A percentile compares a stretch with the other conserved stretches of the same genome.
These are phyloP conservation scores for Stomorhina lunata DNA, from an alignment of 2,888 invertebrate genomes.

Conservation along the genomic window DNA sequence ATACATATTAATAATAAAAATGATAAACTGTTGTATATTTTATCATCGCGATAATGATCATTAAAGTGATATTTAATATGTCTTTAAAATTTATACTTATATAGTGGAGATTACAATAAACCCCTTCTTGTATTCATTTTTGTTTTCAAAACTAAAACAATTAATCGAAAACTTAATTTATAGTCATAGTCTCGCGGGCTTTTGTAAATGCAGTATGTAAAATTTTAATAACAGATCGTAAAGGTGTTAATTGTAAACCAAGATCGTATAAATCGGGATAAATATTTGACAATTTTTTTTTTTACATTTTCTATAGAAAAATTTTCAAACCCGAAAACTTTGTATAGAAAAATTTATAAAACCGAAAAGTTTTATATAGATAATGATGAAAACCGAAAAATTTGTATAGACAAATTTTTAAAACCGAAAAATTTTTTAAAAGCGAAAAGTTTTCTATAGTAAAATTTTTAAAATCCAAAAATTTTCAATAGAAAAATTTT, in stretches of 20 bases:
- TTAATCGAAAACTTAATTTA: constrained; percentile 39
- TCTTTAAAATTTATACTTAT: constrained; percentile 20
- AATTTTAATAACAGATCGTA: constrained; percentile 22
- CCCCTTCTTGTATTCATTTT: constrained; percentile 18
- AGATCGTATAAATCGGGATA: background rate
- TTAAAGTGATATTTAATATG: constrained; percentile 62
- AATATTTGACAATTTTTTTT: no score
- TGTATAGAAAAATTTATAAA: no score
- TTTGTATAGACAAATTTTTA: no score
- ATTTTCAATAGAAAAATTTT: no score
- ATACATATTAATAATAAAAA: constrained; percentile 47
- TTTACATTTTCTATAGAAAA: no score
- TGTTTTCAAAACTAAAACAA: constrained; percentile 20
- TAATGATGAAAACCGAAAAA: no score
- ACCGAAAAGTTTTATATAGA: no score
- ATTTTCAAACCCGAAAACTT: no score
- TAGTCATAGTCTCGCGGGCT: constrained; percentile 52
- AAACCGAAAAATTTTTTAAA: no score
- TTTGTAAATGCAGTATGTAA: constrained; percentile 25
- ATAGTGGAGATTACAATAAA: constrained; percentile 38
- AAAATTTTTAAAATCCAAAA: no score
- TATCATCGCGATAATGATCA: constrained; percentile 45
- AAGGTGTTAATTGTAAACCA: constrained; percentile 6
- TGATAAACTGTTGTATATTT: constrained; percentile 29
- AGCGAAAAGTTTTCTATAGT: no score